Conservation (phyloP, 1,140 invertebrate species). For the Anadara kagoshimensis region DNA sequence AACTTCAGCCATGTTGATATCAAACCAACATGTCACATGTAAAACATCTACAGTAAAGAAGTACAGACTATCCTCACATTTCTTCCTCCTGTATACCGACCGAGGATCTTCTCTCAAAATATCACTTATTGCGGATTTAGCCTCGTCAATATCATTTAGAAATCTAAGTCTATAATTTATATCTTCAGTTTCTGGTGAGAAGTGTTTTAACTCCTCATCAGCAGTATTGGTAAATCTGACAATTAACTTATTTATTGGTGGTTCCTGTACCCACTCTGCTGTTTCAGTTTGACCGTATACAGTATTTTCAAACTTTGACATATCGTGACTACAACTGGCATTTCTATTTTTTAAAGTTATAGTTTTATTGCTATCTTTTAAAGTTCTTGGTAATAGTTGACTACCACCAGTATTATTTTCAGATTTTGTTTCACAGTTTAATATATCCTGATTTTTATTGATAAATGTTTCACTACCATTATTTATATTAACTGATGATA, state of each 20-base stretch:
- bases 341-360: no score
- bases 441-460: no score
- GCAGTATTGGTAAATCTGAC: conserved; percentile 58
- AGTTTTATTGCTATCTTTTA: not conserved
- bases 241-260: conserved; percentile 66
- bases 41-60: conserved; percentile 73
- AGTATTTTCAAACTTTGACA: no score
- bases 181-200: conserved; percentile 29
- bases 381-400: no score
- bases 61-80: conserved; percentile 73
- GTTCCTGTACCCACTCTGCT: conserved; percentile 60
- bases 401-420: no score
- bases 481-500: not conserved
- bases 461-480: not conserved
- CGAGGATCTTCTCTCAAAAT: conserved; percentile 84
- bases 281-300: conserved; percentile 15
- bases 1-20: conserved; percentile 67
- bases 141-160: conserved; percentile 62
- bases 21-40: conserved; percentile 75
- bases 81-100: conserved; percentile 81
- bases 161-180: conserved; percentile 43
- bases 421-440: no score
- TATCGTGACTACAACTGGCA: not conserved
- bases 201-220: conserved; percentile 57
- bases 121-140: conserved; percentile 78